A percentile compares a stretch with the other conserved stretches of the same genome.
Evolutionary conservation across 2,888 invertebrate species (phyloP).

Genomic region (Imbricaverruca yamaguchii): DNA sequence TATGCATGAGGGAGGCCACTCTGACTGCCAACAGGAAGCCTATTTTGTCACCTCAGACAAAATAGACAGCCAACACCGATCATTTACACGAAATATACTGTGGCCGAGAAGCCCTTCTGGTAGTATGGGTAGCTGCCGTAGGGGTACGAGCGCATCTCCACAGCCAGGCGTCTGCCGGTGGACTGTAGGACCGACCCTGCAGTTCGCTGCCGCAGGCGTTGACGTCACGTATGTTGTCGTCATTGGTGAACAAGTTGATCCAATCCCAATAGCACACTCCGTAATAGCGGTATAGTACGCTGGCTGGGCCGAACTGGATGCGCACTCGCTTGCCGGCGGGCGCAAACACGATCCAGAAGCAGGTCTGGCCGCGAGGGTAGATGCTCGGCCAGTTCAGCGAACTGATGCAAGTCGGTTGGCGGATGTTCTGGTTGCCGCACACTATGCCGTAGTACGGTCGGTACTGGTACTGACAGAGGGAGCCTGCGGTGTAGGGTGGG

Average conservation of each 20-base stretch:
- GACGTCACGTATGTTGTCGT: neutral
- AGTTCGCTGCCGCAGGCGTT: neutral
- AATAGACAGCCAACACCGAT: too few species aligned
- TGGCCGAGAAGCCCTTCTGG: conserved; percentile 24
- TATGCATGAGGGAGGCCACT: too few species aligned
- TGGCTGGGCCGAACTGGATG: neutral
- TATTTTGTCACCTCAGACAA: too few species aligned
- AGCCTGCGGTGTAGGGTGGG: neutral
- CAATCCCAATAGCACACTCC: neutral
- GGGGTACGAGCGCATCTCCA: neutral
- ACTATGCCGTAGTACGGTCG: neutral
- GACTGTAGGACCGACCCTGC: neutral
- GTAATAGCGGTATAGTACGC: neutral
- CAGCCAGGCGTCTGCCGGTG: neutral
- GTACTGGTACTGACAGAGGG: neutral
- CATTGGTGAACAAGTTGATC: neutral
- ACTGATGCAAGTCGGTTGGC: neutral
- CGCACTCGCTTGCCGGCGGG: neutral
- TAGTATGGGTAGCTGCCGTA: neutral
- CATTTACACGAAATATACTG: conserved; percentile 1
- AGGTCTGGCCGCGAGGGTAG: neutral
- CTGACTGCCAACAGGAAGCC: too few species aligned
- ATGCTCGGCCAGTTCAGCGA: conserved; percentile 22
- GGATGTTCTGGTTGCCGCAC: conserved; percentile 12
- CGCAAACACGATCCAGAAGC: neutral